These are phyloP conservation scores for Chloropsis hardwickii DNA, from an alignment of 2,113 vertebrate species.

Conservation along the genomic window DNA sequence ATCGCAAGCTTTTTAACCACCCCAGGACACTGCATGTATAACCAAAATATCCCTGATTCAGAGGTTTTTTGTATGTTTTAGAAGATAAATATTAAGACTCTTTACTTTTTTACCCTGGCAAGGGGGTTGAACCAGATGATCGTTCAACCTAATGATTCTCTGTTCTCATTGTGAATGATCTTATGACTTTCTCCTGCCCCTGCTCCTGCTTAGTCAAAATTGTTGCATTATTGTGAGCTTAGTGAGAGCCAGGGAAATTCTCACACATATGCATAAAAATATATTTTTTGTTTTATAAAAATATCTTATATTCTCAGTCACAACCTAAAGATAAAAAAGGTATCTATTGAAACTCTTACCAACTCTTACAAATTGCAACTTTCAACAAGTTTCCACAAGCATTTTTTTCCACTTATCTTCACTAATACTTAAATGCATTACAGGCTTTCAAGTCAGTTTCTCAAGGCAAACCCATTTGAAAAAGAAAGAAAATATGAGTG, in stretches of 20 bases:
- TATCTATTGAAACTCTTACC: background rate
- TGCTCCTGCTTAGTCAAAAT: background rate
- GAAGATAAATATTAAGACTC: background rate
- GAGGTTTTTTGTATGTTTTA: background rate
- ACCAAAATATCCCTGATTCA: background rate
- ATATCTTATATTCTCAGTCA: background rate
- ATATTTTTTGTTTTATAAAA: no score
- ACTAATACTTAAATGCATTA: background rate
- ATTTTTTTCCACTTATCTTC: background rate
- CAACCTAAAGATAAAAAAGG: background rate
- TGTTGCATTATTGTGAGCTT: background rate
- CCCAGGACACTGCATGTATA: background rate
- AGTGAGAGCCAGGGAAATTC: background rate
- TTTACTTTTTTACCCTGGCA: background rate
- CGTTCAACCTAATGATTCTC: background rate
- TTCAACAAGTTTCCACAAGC: background rate
- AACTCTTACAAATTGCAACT: background rate
- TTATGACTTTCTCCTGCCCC: background rate
- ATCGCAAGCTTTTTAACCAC: background rate
- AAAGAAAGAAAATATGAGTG: background rate
- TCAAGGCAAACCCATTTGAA: background rate
- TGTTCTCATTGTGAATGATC: background rate
- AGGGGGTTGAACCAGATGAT: background rate
- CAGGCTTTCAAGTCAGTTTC: background rate
- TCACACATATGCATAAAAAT: background rate